Conservation (phyloP, 2,888 invertebrate species). For the Anarsia innoxiella region DNA sequence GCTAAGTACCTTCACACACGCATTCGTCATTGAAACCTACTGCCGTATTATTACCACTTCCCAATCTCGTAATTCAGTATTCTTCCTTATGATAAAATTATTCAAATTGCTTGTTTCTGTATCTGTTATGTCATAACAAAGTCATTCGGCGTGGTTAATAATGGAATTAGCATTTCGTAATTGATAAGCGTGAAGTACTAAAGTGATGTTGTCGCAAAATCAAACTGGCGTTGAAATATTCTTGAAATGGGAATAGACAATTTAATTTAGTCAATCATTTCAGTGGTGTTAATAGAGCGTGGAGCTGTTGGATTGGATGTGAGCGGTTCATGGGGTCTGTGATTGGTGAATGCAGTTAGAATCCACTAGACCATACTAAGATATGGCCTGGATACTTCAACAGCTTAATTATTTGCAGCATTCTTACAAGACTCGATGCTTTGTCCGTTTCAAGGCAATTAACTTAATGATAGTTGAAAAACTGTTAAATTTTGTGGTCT, state of each 20-base stretch:
- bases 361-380: conserved; percentile 43
- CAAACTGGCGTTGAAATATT: conserved; percentile 39
- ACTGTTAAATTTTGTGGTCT: too few relatives aligned
- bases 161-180: conserved; percentile 36
- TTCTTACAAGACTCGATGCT: conserved; percentile 38
- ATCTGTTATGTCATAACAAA: conserved; percentile 32
- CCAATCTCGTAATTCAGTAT: conserved; percentile 42
- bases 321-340: conserved; percentile 50
- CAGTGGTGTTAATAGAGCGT: conserved; percentile 60
- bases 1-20: conserved; percentile 51
- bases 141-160: conserved; percentile 34
- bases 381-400: conserved; percentile 43
- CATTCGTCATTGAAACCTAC: conserved; percentile 56
- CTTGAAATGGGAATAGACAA: conserved; percentile 49
- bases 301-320: conserved; percentile 49
- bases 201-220: conserved; percentile 37
- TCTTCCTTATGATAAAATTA: conserved; percentile 58
- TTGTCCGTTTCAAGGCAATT: conserved; percentile 25
- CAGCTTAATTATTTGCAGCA: conserved; percentile 43
- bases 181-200: conserved; percentile 37
- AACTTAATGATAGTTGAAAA: too few relatives aligned
- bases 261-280: conserved; percentile 62
- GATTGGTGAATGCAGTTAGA: conserved; percentile 37
- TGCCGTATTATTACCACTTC: conserved; percentile 57
- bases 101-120: conserved; percentile 32